A percentile compares a stretch with the other conserved stretches of the same genome.
Evolutionary conservation across 2,888 invertebrate species (phyloP).

Genomic region (Scotopteryx bipunctaria): DNA sequence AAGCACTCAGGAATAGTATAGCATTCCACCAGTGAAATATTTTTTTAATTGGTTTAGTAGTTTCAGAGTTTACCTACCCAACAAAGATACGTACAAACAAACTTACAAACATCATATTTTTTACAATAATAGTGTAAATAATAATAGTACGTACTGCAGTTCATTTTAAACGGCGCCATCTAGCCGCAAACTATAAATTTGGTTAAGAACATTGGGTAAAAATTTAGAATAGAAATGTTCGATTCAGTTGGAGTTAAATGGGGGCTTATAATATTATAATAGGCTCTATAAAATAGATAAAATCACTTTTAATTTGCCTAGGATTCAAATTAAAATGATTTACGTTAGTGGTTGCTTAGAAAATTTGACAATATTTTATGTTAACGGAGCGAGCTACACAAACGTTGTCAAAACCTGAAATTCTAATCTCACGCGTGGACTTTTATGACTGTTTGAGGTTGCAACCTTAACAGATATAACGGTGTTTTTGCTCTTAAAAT

Average conservation of each 20-base stretch:
- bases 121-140: background rate
- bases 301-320: background rate
- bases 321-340: slow-evolving; percentile 1
- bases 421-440: slow-evolving; percentile 21
- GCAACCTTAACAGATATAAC: slow-evolving; percentile 31
- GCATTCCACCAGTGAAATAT: no score
- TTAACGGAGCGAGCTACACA: slow-evolving; percentile 18
- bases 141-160: no score
- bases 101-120: no score
- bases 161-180: no score
- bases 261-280: background rate
- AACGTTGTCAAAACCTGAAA: slow-evolving; percentile 23
- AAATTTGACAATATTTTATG: slow-evolving; percentile 4
- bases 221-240: background rate
- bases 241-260: background rate
- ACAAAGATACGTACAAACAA: no score
- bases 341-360: background rate
- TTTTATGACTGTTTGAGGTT: slow-evolving; percentile 30
- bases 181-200: no score
- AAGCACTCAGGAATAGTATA: no score
- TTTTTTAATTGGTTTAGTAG: no score
- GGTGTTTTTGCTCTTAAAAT: slow-evolving; percentile 32
- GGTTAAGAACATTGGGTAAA: background rate
- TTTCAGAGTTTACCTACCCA: no score
- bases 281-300: slow-evolving; percentile 1